Percentiles rank a stretch among this genome's conserved stretches.
phyloP scores from a whole-genome alignment of 2,113 vertebrate species.

The Willisornis vidua region DNA sequence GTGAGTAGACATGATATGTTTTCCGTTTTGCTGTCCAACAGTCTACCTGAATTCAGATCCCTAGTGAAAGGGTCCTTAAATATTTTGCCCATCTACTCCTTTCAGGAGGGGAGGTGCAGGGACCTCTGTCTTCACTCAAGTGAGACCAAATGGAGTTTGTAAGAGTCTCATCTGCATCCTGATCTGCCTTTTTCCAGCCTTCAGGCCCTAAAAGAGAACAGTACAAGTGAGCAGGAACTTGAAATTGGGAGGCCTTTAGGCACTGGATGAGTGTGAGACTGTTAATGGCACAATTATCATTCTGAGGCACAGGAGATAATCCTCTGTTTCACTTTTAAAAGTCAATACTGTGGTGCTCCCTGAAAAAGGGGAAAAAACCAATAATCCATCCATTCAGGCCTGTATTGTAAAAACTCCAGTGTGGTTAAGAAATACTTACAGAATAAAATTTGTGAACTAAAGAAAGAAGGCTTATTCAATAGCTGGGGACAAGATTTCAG shows the following conservation, averaged over 20 bases:
- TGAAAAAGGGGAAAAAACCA: neutral
- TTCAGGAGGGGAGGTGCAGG: neutral
- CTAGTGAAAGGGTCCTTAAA: neutral
- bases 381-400: neutral
- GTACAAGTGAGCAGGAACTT: neutral
- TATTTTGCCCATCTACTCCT: neutral
- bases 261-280: neutral
- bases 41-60: neutral
- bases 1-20: neutral
- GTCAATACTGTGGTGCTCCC: accelerated
- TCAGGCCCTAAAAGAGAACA: neutral
- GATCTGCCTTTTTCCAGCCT: neutral
- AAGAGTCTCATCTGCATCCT: neutral
- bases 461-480: neutral
- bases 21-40: neutral
- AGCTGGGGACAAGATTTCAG: neutral
- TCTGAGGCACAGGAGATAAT: neutral
- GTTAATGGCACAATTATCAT: neutral
- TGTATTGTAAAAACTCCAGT: neutral
- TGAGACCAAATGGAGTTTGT: neutral
- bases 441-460: neutral
- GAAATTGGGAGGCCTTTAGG: neutral
- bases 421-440: neutral
- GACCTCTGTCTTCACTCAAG: neutral
- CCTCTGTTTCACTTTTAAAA: neutral